Evolutionary conservation across 2,113 vertebrate genomes (phyloP).

Genomic region (Amphiprion ocellaris): DNA sequence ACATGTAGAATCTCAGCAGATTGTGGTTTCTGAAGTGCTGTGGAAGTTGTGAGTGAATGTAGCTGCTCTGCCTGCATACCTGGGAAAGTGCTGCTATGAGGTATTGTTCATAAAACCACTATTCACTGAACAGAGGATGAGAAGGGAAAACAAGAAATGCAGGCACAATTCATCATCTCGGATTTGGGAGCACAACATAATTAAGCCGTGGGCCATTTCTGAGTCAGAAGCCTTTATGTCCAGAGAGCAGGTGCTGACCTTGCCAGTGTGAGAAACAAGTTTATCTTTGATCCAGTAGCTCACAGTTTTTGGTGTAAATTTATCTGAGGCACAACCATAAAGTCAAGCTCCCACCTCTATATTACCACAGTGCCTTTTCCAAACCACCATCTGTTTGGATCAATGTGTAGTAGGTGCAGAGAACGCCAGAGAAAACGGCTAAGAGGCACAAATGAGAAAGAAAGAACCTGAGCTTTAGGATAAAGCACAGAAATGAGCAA

Average conservation of each 20-base stretch:
- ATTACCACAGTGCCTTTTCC: neutral
- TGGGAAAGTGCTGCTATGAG: neutral
- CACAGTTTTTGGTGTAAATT: conserved; percentile 14
- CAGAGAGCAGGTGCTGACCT: conserved; percentile 56
- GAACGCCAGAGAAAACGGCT: neutral
- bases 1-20: conserved; percentile 3
- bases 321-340: conserved; percentile 21
- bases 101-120: neutral
- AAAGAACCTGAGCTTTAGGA: conserved; percentile 7
- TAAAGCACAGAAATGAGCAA: conserved; percentile 6
- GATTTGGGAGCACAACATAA: conserved; percentile 3
- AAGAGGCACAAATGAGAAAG: conserved; percentile 23
- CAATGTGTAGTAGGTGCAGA: neutral
- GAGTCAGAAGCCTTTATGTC: conserved; percentile 2
- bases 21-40: conserved; percentile 18
- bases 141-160: conserved; percentile 3
- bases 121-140: neutral
- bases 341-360: neutral
- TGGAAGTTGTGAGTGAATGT: conserved; percentile 27
- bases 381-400: neutral
- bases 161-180: neutral
- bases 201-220: conserved; percentile 18
- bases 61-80: neutral
- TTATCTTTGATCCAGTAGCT: conserved; percentile 12
- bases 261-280: conserved; percentile 43